phyloP scores from a whole-genome alignment of 30 jellyfish, hydroid and myxozoan genomes.

The Aurelia sp. region DNA sequence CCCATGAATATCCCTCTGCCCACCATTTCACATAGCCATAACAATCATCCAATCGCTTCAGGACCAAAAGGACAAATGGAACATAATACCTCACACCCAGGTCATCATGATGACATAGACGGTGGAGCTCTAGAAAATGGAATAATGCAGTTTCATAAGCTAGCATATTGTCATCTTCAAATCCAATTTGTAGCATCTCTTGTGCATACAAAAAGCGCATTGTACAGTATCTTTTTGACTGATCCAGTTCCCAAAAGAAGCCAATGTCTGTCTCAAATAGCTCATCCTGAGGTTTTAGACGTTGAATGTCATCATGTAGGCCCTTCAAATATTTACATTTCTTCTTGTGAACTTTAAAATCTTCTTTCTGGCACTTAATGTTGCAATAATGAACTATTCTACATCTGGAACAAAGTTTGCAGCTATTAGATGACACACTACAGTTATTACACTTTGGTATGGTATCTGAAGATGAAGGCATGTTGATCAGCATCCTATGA shows the following conservation, averaged over 20 bases:
- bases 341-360: background rate
- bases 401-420: conserved; percentile 20
- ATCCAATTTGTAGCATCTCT: too few relatives aligned
- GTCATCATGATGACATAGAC: conserved; percentile 10
- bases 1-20: background rate
- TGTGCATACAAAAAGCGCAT: background rate
- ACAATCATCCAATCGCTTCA: conserved; percentile 7
- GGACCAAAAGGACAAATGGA: conserved; percentile 15
- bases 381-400: conserved; percentile 4
- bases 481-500: too few relatives aligned
- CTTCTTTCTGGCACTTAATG: conserved; percentile 21
- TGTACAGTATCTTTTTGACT: conserved; percentile 25
- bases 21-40: conserved; percentile 46
- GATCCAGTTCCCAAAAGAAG: conserved; percentile 1
- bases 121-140: conserved; percentile 24
- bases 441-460: too few relatives aligned
- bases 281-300: background rate
- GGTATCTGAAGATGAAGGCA: too few relatives aligned
- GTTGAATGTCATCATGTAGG: background rate
- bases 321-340: background rate
- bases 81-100: conserved; percentile 15
- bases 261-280: conserved; percentile 1
- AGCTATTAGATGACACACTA: background rate
- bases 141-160: conserved; percentile 8
- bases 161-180: background rate